Percentiles rank a stretch among this genome's conserved stretches.
phyloP scores from a whole-genome alignment of 2,113 vertebrate species.

The Sphaerodactylus townsendi region DNA sequence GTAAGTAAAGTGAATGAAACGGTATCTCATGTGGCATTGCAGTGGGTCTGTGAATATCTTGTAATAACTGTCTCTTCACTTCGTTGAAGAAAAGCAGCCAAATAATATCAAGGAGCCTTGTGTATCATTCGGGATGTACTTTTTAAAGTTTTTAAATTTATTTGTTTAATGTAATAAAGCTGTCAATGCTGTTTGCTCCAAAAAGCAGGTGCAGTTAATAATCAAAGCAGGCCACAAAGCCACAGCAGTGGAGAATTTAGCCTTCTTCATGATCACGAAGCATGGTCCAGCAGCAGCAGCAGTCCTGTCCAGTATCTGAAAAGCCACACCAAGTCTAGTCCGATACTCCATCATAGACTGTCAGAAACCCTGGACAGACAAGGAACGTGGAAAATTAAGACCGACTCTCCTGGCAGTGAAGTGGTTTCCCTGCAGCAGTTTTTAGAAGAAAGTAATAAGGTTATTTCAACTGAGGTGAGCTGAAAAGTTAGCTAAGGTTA shows the following conservation, averaged over 20 bases:
- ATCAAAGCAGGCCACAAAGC: conserved; percentile 89
- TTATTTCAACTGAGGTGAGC: conserved; percentile 77
- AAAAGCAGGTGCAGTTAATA: conserved; percentile 83
- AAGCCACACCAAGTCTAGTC: conserved; percentile 83
- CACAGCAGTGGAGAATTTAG: conserved; percentile 97
- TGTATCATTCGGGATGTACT: not conserved
- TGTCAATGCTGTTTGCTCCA: conserved; percentile 48
- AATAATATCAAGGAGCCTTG: not conserved
- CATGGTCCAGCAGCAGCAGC: conserved; percentile 93
- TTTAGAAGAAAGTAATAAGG: conserved; percentile 90
- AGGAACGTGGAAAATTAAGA: conserved; percentile 69
- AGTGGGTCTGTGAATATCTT: no score
- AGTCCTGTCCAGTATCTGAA: conserved; percentile 89
- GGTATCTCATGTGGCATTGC: not conserved
- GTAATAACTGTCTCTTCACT: no score
- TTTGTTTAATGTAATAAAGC: conserved; percentile 6
- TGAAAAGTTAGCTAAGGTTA: not conserved
- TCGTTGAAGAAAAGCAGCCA: not conserved
- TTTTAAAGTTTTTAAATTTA: not conserved
- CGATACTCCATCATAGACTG: conserved; percentile 78
- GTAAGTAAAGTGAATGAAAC: conserved; percentile 29
- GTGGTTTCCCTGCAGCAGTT: conserved; percentile 93
- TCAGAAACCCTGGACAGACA: conserved; percentile 68
- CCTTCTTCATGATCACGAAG: conserved; percentile 86
- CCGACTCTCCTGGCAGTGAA: conserved; percentile 81